Base-by-base conservation (phyloP, 2,888 invertebrate genomes). In the Eupithecia tripunctaria region DNA sequence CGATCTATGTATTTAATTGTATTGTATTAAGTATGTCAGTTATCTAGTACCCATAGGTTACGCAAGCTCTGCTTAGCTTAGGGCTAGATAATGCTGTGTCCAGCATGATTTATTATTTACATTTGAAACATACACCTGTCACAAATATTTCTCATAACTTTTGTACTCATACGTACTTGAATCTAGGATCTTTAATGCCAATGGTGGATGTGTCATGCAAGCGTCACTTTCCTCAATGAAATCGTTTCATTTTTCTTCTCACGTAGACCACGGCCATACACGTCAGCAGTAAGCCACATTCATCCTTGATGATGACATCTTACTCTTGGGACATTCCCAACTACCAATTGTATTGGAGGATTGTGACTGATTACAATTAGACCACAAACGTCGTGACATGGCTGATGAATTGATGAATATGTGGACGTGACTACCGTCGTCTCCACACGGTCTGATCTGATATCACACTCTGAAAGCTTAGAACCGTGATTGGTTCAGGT, bases 321-420 rank as follows among this genome's bases (percentile, higher is more conserved):
- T 27, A 27, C 32, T 67, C 47, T 38, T 38, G 27, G 43, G 27
- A n/a, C 67, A 56, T 47, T 67, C 27, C 14, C 36, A 67, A 32
- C 67, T 41, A 36, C 64, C 64, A 25, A 64, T 64, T 64, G 64
- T 64, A n/a, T 38, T 38, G 21, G 21, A 10, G n/a, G 63, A 64
- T 36, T 21, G 64, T 43, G 32, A 56, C 70, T 43, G 72, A 80
- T 83, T 78, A 75, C 74, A 84, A 82, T 79, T 80, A 81, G 82
- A 84, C 85, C 84, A 82, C 85, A 86, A 79, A 78, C 71, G 56
- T 74, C 76, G 67, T 79, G 72, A 69, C 68, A n/a, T 43, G 63
- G 64, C 21, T 69, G 66, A 74, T 82, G 76, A 73, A 21, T 27
- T 47, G 51, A 3, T 59, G 71, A 67, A 67, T 8, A 47, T 5